phyloP scores from a whole-genome alignment of 2,888 invertebrate species.

The Baccha elongata region DNA sequence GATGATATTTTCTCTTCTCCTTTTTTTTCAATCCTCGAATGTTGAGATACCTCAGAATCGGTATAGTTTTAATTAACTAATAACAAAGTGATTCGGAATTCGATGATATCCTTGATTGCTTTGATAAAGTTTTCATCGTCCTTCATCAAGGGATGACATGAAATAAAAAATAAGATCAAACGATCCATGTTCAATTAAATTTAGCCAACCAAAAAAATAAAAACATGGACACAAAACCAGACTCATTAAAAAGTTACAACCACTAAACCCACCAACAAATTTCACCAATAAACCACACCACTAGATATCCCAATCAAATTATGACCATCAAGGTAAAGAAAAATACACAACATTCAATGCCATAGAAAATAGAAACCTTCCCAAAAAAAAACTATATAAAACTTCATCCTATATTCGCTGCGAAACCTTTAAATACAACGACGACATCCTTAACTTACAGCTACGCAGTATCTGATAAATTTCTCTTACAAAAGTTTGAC shows the following conservation, averaged over 20 bases:
- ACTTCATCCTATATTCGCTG: background rate
- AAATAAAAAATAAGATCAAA: slow-evolving; percentile 2
- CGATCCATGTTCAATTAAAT: slow-evolving; percentile 45
- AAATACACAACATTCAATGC: background rate
- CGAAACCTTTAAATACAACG: slow-evolving; percentile 36
- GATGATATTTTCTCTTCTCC: slow-evolving; percentile 24
- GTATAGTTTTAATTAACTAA: slow-evolving; percentile 62
- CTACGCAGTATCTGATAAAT: slow-evolving; percentile 57
- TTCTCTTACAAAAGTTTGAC: slow-evolving; percentile 32
- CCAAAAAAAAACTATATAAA: slow-evolving; percentile 17
- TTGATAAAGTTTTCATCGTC: slow-evolving; percentile 24
- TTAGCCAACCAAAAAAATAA: slow-evolving; percentile 28
- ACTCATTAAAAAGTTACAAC: slow-evolving; percentile 66
- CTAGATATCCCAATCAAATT: slow-evolving; percentile 51
- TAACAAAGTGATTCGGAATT: slow-evolving; percentile 44
- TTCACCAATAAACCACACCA: slow-evolving; percentile 14
- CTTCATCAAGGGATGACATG: background rate
- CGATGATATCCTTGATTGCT: slow-evolving; percentile 36
- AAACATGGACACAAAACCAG: slow-evolving; percentile 38
- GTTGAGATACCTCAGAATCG: slow-evolving; percentile 18
- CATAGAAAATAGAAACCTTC: slow-evolving; percentile 2
- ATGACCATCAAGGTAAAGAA: slow-evolving; percentile 29
- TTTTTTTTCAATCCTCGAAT: background rate
- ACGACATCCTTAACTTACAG: slow-evolving; percentile 36
- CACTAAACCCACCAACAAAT: slow-evolving; percentile 9